These are phyloP conservation scores for Seriola quinqueradiata DNA, from an alignment of 2,113 vertebrate species.

Conservation along the genomic window DNA sequence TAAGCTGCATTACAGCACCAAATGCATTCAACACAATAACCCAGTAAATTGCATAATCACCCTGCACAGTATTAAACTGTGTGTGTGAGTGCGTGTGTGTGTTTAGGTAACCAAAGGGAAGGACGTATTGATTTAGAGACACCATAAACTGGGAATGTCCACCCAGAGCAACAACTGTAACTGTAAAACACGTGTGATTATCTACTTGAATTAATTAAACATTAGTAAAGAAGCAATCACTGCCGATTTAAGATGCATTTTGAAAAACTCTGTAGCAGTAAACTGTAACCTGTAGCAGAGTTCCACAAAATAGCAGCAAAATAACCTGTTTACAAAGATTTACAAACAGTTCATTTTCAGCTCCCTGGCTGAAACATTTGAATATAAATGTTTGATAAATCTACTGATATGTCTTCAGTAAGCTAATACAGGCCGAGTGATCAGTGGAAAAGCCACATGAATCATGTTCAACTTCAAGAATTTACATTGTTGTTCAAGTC, in stretches of 20 bases:
- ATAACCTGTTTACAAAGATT: not conserved
- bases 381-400: too few species aligned
- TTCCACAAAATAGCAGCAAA: not conserved
- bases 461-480: too few species aligned
- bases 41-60: constrained; percentile 1
- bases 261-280: too few species aligned
- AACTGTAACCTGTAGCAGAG: too few species aligned
- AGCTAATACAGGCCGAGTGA: too few species aligned
- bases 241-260: constrained; percentile 12
- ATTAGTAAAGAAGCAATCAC: constrained; percentile 10
- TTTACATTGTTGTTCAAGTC: too few species aligned
- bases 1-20: constrained; percentile 14
- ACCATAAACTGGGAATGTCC: not conserved
- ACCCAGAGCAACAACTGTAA: constrained; percentile 7
- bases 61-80: not conserved
- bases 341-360: too few species aligned
- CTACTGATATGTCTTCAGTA: too few species aligned
- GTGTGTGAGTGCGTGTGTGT: not conserved
- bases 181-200: not conserved
- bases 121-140: not conserved
- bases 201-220: constrained; percentile 8
- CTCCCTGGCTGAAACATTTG: too few species aligned
- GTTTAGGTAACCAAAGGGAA: not conserved
- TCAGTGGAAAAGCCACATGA: too few species aligned
- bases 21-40: constrained; percentile 2